These are phyloP conservation scores for Galaxias olidus DNA, from an alignment of 2,797 vertebrate genomes.

Conservation along the genomic window DNA sequence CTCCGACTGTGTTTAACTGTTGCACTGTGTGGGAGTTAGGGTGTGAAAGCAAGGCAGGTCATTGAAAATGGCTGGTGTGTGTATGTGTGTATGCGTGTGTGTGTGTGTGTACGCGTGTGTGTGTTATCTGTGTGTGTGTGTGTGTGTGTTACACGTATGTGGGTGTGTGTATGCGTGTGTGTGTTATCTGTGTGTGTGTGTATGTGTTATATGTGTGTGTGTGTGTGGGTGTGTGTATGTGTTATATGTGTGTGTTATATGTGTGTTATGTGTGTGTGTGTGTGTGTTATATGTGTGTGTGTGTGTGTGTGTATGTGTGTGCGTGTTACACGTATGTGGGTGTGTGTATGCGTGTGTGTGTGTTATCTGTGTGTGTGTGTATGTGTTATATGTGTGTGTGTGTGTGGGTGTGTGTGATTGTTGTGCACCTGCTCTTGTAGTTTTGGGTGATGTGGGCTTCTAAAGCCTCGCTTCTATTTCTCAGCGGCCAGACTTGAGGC, in stretches of 20 bases:
- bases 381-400: background rate
- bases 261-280: constrained; percentile 34
- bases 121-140: too few relatives aligned
- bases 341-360: too few relatives aligned
- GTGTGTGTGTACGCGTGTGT: too few relatives aligned
- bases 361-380: too few relatives aligned
- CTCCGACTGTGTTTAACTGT: constrained; percentile 82
- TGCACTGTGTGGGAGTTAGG: constrained; percentile 85
- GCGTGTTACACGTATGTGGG: too few relatives aligned
- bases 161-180: too few relatives aligned
- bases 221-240: background rate
- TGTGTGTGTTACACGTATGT: too few relatives aligned
- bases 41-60: constrained; percentile 70
- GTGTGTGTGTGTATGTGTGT: background rate
- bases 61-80: constrained; percentile 61
- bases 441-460: constrained; percentile 63
- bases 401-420: constrained; percentile 34
- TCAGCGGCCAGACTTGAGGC: constrained; percentile 73
- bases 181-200: too few relatives aligned
- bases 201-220: too few relatives aligned
- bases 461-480: constrained; percentile 78
- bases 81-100: background rate
- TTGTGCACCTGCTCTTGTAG: constrained; percentile 79
- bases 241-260: too few relatives aligned
- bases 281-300: constrained; percentile 40